Base-by-base conservation (phyloP, 2,888 invertebrate genomes). In the Sarcophaga variegata region DNA sequence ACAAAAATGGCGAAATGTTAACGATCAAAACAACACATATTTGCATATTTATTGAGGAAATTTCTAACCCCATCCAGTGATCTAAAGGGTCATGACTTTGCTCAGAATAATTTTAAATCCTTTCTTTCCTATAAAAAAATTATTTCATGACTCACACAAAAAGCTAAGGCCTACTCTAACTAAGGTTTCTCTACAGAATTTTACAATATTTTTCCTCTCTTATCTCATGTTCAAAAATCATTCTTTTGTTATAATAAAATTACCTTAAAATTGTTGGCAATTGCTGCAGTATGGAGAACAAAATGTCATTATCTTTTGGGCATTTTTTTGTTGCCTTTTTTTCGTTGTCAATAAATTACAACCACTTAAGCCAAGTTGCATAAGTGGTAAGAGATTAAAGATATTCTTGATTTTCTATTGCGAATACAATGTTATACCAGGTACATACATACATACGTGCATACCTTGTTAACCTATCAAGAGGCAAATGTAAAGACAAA, bases 271-370 rank as follows among this genome's bases (percentile, higher is more conserved):
- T 63, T 47, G 45, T 54, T 37, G 22, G 10, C 4, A 14, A 64
- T 54, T 49, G 11, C 27, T 17, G n/a, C 12, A 8, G 1, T 5
- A 54, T 17, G 10, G 17, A 70, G 6, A 25, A n/a, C 71, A 69
- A 67, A 74, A 62, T 47, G n/a, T 79, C 62, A 25, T 79, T 83
- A 79, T 75, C 47, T 4, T 83, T 11, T 5, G 2, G 8, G 37
- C 8, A 37, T 17, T 77, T 62, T 54, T 67, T 54, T 67, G 2
- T n/a, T 17, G n/a, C 60, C 10, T 11, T 17, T 17, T 27, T 71
- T 25, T 82, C 54, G 22, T 81, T 86, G 64, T 75, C 83, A 77
- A 81, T 83, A 81, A 86, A 83, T 83, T 81, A 81, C 83, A 77
- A 70, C 77, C 83, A 78, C 83, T 86, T 81, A 83, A 83, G 17